Base-by-base conservation (phyloP, 2,797 vertebrate genomes). In the Sebastes oblongus region DNA sequence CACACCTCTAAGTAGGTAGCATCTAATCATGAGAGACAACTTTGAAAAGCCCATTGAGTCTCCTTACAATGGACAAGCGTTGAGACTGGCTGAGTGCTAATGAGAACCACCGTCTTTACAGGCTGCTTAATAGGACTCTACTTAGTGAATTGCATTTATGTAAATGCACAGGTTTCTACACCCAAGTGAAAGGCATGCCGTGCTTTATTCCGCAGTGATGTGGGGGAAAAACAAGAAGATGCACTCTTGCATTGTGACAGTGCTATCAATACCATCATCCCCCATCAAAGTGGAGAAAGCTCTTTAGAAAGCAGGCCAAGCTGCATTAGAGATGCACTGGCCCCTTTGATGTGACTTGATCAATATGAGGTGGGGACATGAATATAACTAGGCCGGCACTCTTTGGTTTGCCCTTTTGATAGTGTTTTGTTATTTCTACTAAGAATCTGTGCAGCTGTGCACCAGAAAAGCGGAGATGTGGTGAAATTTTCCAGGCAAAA, bases 231-330 rank as follows among this genome's bases (percentile, higher is more conserved):
- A 93, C 93, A 95, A 95, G 91, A 90, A 90, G 92, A 94, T 91
- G 90, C 86, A 92, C 93, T 94, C 91, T 52, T 91, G 91, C 95
- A 96, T 96, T 95, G 94, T 95, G 95, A 96, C 95, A 95, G 93
- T 95, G 92, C 94, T 95, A 96, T 96, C 95, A 96, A 96, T 96
- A 96, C 95, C 94, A 95, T 95, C 93, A 95, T 93, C 90, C 93
- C 83, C 90, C 95, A 95, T 96, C 95, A 96, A 96, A 96, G 96
- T 94, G 91, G 84, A 94, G 93, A 94, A 95, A 92, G 93, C 94
- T 95, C 94, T 96, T 95, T 94, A 92, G 93, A 94, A 91, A 95
- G 93, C 93, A 86, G 92, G 91, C 90, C 86, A 95, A 93, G 91
- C 92, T 94, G 93, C 96, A 96, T 96, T 96, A 96, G 95, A 90